These are phyloP conservation scores for Sphinx pinastri DNA, from an alignment of 2,888 invertebrate genomes.

Conservation along the genomic window DNA sequence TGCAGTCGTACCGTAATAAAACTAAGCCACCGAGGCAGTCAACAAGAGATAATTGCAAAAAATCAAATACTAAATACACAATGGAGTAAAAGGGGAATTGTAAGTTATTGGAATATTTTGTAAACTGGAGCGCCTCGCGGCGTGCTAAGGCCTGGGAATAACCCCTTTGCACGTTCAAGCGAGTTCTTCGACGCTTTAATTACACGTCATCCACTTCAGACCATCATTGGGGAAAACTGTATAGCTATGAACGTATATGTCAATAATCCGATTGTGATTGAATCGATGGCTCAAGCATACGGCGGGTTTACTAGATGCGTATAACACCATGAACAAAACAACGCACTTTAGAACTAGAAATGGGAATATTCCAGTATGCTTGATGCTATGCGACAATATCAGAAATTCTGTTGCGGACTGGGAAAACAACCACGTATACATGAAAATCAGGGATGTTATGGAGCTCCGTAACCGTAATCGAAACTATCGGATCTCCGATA, in stretches of 20 bases:
- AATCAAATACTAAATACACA: no score
- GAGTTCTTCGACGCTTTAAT: constrained; percentile 14
- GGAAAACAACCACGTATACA: no score
- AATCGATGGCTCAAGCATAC: neutral
- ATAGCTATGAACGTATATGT: neutral
- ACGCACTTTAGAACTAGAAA: no score
- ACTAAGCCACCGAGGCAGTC: no score
- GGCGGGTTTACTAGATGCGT: neutral
- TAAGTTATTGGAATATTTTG: neutral
- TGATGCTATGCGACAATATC: no score
- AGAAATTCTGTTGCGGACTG: no score
- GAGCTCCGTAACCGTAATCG: no score
- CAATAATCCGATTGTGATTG: constrained; percentile 11
- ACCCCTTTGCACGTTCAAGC: constrained; percentile 5
- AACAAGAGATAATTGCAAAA: no score
- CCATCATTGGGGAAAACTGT: constrained; percentile 1
- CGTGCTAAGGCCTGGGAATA: neutral
- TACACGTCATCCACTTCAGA: constrained; percentile 15
- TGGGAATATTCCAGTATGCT: no score
- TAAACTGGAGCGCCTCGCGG: neutral
- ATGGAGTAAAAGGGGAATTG: neutral
- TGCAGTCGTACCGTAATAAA: no score
- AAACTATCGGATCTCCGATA: no score
- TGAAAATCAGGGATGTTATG: no score
- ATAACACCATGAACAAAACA: neutral